A percentile compares a stretch with the other conserved stretches of the same genome.
Evolutionary conservation across 2,797 vertebrate genomes (phyloP).

Genomic region (Clarias platycephalus): DNA sequence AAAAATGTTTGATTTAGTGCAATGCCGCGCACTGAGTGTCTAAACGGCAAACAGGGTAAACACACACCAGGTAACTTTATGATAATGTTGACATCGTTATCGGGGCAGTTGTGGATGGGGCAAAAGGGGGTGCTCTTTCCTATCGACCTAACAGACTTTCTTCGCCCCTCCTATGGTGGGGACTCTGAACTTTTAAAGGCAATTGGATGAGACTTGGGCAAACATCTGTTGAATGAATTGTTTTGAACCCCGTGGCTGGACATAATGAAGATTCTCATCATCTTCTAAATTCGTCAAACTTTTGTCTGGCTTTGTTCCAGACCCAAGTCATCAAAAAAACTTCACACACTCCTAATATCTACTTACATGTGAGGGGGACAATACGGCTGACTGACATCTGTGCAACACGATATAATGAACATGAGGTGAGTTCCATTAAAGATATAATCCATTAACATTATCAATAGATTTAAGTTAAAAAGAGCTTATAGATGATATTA

Average conservation of each 20-base stretch:
- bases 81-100: slow-evolving; percentile 19
- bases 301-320: slow-evolving; percentile 24
- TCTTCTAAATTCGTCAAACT: slow-evolving; percentile 35
- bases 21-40: slow-evolving; percentile 38
- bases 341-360: slow-evolving; percentile 48
- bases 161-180: slow-evolving; percentile 46
- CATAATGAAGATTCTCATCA: slow-evolving; percentile 35
- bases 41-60: slow-evolving; percentile 59
- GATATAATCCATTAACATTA: slow-evolving; percentile 75
- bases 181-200: slow-evolving; percentile 35
- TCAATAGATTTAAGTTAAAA: slow-evolving; percentile 75
- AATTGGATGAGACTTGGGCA: slow-evolving; percentile 20
- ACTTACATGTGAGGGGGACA: slow-evolving; percentile 31
- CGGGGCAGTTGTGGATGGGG: slow-evolving; percentile 21
- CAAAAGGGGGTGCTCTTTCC: slow-evolving; percentile 39
- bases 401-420: slow-evolving; percentile 22
- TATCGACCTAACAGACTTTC: slow-evolving; percentile 31
- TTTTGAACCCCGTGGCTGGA: slow-evolving; percentile 24
- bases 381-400: slow-evolving; percentile 43
- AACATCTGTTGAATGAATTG: slow-evolving; percentile 32
- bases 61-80: slow-evolving; percentile 51
- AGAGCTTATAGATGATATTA: slow-evolving; percentile 74
- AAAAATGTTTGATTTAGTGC: slow-evolving; percentile 53
- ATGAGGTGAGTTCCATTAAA: slow-evolving; percentile 54
- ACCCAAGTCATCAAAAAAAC: slow-evolving; percentile 43